Conservation (phyloP, 2,888 invertebrate species). For the Sarcophaga caerulescens region DNA sequence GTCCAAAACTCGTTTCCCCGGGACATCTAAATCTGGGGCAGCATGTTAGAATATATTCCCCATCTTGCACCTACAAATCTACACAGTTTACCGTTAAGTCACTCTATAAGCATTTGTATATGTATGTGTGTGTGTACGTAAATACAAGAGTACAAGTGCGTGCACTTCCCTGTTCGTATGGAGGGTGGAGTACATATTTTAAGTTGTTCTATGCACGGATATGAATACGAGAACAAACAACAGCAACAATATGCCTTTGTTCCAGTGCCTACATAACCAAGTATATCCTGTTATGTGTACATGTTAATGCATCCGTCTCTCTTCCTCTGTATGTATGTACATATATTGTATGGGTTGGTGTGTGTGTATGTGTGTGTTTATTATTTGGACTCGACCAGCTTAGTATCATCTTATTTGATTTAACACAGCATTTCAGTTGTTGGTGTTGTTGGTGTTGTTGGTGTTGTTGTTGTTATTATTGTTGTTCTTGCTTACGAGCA, state of each 20-base stretch:
- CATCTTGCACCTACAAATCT: too few relatives aligned
- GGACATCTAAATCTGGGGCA: too few relatives aligned
- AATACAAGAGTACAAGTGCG: too few relatives aligned
- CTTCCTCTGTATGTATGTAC: neutral
- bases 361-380: neutral
- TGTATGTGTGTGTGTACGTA: too few relatives aligned
- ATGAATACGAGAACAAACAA: constrained; percentile 7
- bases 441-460: neutral
- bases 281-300: neutral
- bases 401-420: constrained; percentile 43
- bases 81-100: too few relatives aligned
- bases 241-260: neutral
- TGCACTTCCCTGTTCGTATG: neutral
- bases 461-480: constrained; percentile 2
- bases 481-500: neutral
- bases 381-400: constrained; percentile 13
- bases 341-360: too few relatives aligned
- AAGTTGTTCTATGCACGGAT: neutral
- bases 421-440: constrained; percentile 5
- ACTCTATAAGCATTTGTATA: too few relatives aligned
- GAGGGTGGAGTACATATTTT: neutral
- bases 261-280: neutral
- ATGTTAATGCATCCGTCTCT: neutral
- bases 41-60: too few relatives aligned
- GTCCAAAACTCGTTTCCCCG: too few relatives aligned